Evolutionary conservation across 30 jellyfish, hydroid and myxozoan genomes (phyloP).

Genomic region (Haliclystus octoradiatus): DNA sequence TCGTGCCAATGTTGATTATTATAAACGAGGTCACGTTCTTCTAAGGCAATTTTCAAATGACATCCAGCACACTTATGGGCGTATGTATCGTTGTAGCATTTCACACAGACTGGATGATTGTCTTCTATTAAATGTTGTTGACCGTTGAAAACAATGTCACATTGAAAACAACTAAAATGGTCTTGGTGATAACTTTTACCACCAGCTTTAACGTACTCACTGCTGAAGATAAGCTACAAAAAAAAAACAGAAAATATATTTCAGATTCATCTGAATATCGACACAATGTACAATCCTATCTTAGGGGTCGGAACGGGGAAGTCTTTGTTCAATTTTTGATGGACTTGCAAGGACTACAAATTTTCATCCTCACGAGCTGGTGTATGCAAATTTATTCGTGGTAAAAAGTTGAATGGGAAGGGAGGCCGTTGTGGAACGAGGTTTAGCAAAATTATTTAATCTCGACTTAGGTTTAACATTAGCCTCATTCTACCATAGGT

Average conservation of each 20-base stretch:
- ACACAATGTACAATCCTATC: background rate
- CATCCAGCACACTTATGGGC: constrained; percentile 85
- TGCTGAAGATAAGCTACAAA: constrained; percentile 64
- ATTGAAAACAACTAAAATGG: constrained; percentile 82
- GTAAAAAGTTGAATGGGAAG: background rate
- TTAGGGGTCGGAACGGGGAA: too few species aligned
- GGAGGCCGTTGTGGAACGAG: too few species aligned
- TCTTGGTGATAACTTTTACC: constrained; percentile 73
- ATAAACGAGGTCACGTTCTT: constrained; percentile 73
- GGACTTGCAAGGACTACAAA: too few species aligned
- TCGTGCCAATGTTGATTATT: constrained; percentile 98
- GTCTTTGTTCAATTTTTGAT: too few species aligned
- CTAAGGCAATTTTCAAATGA: constrained; percentile 69
- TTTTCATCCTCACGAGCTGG: too few species aligned
- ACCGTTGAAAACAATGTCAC: constrained; percentile 84
- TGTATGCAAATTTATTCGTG: background rate
- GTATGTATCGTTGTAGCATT: constrained; percentile 74
- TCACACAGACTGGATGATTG: constrained; percentile 82
- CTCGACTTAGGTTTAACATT: too few species aligned
- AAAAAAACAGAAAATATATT: background rate
- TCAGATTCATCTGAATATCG: background rate
- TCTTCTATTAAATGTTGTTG: constrained; percentile 87
- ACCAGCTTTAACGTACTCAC: constrained; percentile 86
- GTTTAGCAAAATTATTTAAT: too few species aligned
- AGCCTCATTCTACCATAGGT: too few species aligned